Percentiles rank a stretch among this genome's conserved stretches.
Evolutionary conservation across 2,797 vertebrate genomes (phyloP).

Genomic region (Potorous gilbertii): DNA sequence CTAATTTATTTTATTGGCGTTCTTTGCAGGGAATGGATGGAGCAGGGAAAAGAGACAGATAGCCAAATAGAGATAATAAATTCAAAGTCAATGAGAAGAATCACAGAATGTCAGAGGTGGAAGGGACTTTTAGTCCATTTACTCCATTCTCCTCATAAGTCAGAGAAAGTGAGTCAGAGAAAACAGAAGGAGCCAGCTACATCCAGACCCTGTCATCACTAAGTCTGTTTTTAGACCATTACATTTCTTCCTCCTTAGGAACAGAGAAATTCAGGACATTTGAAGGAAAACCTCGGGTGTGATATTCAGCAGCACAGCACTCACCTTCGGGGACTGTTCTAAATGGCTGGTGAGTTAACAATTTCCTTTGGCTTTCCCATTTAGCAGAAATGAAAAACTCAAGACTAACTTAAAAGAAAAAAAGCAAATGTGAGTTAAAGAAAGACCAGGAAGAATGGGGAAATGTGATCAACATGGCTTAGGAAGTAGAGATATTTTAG

Average conservation of each 20-base stretch:
- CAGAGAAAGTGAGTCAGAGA: constrained; percentile 2
- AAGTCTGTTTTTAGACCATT: not conserved
- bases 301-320: not conserved
- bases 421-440: not conserved
- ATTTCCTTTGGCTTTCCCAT: not conserved
- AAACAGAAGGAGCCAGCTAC: not conserved
- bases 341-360: not conserved
- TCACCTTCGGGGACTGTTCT: not conserved
- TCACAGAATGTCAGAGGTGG: not conserved
- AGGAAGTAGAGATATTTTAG: not conserved
- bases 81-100: not conserved
- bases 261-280: not conserved
- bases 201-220: not conserved
- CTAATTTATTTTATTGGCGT: not conserved
- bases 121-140: not conserved
- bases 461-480: not conserved
- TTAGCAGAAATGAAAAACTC: not conserved
- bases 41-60: not conserved
- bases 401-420: not conserved
- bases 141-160: not conserved
- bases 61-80: not conserved
- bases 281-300: not conserved
- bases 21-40: not conserved
- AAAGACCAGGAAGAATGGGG: not conserved
- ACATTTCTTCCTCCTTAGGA: not conserved